A percentile compares a stretch with the other conserved stretches of the same genome.
These are phyloP conservation scores for Clanis bilineata DNA, from an alignment of 2,888 invertebrate species.

Conservation along the genomic window DNA sequence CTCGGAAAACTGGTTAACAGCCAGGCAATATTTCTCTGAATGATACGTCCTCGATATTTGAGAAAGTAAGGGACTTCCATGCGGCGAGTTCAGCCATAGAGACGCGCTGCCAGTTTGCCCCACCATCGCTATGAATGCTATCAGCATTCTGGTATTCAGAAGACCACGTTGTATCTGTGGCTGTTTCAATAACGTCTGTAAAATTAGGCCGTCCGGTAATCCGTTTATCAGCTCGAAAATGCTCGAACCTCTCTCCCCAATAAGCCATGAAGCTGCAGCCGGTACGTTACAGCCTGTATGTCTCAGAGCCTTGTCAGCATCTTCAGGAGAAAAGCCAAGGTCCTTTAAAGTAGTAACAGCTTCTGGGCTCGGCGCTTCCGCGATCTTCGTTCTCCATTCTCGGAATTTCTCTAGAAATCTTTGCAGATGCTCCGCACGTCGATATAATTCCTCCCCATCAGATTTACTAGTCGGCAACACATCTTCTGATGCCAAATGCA, in stretches of 20 bases:
- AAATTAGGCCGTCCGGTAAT: slow-evolving; percentile 63
- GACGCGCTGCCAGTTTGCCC: slow-evolving; percentile 70
- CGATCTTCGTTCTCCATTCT: slow-evolving; percentile 59
- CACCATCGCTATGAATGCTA: slow-evolving; percentile 74
- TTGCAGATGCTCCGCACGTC: slow-evolving; percentile 64
- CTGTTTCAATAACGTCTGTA: slow-evolving; percentile 66
- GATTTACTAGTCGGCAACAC: slow-evolving; percentile 23
- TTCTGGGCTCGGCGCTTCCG: slow-evolving; percentile 59
- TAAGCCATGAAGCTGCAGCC: slow-evolving; percentile 70
- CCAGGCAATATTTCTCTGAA: slow-evolving; percentile 74
- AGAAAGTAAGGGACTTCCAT: slow-evolving; percentile 68
- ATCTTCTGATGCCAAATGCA: slow-evolving; percentile 31
- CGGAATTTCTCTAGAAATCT: slow-evolving; percentile 69
- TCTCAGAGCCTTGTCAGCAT: slow-evolving; percentile 61
- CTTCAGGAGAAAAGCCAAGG: slow-evolving; percentile 58
- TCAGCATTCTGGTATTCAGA: slow-evolving; percentile 70
- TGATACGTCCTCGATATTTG: slow-evolving; percentile 76
- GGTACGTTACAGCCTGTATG: slow-evolving; percentile 68
- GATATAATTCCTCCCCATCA: slow-evolving; percentile 41
- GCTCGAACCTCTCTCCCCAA: slow-evolving; percentile 72
- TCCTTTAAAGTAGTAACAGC: slow-evolving; percentile 56
- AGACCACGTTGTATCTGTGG: slow-evolving; percentile 73
- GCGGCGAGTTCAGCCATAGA: slow-evolving; percentile 72
- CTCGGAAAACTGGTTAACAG: slow-evolving; percentile 75
- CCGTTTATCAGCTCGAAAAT: slow-evolving; percentile 70